phyloP scores from a whole-genome alignment of 2,888 invertebrate species.

The Synanthedon andrenaeformis region DNA sequence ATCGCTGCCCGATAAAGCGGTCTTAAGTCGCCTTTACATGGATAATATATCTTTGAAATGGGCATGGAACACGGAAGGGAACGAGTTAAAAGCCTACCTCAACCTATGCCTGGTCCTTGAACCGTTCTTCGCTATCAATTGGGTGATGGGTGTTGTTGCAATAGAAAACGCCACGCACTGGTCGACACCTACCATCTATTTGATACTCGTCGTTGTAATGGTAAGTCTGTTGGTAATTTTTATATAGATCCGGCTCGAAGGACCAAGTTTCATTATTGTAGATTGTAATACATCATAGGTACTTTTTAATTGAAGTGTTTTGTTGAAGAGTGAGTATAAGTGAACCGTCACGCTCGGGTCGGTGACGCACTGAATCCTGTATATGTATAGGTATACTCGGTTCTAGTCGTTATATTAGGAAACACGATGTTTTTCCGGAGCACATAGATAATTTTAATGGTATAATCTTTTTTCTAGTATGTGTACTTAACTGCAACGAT shows the following conservation, averaged over 20 bases:
- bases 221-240: slow-evolving; percentile 33
- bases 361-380: too few relatives aligned
- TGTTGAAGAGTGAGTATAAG: too few relatives aligned
- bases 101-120: slow-evolving; percentile 76
- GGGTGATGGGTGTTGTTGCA: slow-evolving; percentile 81
- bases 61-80: slow-evolving; percentile 61
- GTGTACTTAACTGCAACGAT: slow-evolving; percentile 51
- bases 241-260: neutral
- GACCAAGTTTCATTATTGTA: neutral
- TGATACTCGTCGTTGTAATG: slow-evolving; percentile 69
- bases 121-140: slow-evolving; percentile 78
- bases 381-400: too few relatives aligned
- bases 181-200: slow-evolving; percentile 71
- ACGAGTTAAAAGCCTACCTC: slow-evolving; percentile 70
- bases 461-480: slow-evolving; percentile 28
- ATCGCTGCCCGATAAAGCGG: slow-evolving; percentile 39
- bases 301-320: too few relatives aligned
- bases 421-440: too few relatives aligned
- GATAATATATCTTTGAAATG: slow-evolving; percentile 63
- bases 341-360: too few relatives aligned
- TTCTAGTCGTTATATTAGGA: too few relatives aligned
- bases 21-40: slow-evolving; percentile 50
- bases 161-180: slow-evolving; percentile 76
- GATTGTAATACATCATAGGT: neutral
- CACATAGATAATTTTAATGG: too few relatives aligned